phyloP scores from a whole-genome alignment of 2,797 vertebrate genomes.

The Echeneis naucrates region DNA sequence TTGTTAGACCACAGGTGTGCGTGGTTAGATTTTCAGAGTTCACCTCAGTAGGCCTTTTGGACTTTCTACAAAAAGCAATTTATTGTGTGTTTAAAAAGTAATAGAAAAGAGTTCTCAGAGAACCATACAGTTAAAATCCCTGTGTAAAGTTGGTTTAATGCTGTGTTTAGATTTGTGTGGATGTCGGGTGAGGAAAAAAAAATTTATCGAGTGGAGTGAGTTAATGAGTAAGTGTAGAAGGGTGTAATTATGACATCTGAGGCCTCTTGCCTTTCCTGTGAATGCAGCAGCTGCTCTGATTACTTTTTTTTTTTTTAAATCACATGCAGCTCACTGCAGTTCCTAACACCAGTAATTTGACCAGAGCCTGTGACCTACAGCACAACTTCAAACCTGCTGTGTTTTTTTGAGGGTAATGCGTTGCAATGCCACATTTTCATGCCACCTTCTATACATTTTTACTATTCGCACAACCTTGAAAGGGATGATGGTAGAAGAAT shows the following conservation, averaged over 20 bases:
- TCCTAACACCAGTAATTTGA: neutral
- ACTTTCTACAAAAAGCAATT: neutral
- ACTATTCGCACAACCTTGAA: neutral
- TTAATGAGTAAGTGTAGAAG: slow-evolving; percentile 26
- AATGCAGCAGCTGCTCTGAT: slow-evolving; percentile 19
- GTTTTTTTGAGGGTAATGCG: neutral
- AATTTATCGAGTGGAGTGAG: neutral
- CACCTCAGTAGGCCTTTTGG: neutral
- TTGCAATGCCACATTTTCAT: neutral
- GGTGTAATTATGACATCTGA: slow-evolving; percentile 21
- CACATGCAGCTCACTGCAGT: slow-evolving; percentile 10
- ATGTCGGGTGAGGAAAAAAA: too few species aligned
- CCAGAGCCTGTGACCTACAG: neutral
- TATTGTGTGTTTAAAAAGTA: neutral
- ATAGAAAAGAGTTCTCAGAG: neutral
- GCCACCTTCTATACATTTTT: neutral
- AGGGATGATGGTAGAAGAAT: neutral
- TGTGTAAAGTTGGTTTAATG: neutral
- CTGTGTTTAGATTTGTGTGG: neutral
- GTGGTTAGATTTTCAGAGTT: neutral
- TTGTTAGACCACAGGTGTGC: neutral
- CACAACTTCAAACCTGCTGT: neutral
- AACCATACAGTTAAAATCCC: too few species aligned
- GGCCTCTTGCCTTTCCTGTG: slow-evolving; percentile 17
- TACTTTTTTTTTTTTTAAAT: too few species aligned